Percentiles rank a stretch among this genome's conserved stretches.
Evolutionary conservation across 2,113 vertebrate genomes (phyloP).

Genomic region (Nannospalax galili): DNA sequence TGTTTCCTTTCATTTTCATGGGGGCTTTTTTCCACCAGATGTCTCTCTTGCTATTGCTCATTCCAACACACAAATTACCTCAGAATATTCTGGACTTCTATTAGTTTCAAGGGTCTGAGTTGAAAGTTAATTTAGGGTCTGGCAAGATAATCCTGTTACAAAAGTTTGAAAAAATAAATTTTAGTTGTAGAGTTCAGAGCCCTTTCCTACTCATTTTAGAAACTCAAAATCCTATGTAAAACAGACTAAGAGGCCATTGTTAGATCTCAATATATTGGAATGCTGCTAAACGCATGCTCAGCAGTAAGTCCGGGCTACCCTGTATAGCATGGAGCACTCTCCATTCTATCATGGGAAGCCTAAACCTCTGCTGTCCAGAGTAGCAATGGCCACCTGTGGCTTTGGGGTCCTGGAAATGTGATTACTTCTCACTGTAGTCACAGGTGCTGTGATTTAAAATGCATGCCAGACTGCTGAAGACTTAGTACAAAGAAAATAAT

Average conservation of each 20-base stretch:
- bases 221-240: conserved; percentile 50
- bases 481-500: too few species aligned
- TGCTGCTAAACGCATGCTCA: background rate
- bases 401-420: background rate
- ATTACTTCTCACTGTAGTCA: background rate
- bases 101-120: conserved; percentile 48
- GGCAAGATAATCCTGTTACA: conserved; percentile 49
- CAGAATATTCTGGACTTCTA: conserved; percentile 16
- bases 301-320: background rate
- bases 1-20: conserved; percentile 29
- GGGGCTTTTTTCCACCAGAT: background rate
- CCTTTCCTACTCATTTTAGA: conserved; percentile 7
- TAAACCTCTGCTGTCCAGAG: background rate
- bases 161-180: conserved; percentile 61
- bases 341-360: conserved; percentile 25
- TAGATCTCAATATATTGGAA: background rate
- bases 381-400: background rate
- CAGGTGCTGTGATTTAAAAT: background rate
- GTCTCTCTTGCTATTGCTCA: conserved; percentile 31
- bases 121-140: conserved; percentile 58
- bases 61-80: conserved; percentile 50
- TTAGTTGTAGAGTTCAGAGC: conserved; percentile 41
- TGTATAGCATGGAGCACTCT: background rate
- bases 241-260: background rate
- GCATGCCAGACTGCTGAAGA: conserved; percentile 21